Base-by-base conservation (phyloP, 2,888 invertebrate genomes). In the Volucella inanis region DNA sequence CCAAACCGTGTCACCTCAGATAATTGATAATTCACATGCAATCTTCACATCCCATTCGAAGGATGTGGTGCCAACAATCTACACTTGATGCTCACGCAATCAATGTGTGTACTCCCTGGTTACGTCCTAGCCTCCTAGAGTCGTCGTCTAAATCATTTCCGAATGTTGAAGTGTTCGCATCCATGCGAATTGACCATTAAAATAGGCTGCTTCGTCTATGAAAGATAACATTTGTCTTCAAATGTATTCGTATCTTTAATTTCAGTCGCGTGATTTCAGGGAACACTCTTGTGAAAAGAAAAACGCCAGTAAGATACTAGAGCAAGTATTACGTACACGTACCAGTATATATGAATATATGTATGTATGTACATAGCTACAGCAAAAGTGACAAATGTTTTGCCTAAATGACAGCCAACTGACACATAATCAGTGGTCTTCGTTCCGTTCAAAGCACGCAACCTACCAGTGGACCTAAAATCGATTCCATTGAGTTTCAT, bases 1-100 rank as follows among this genome's bases (percentile, higher is more conserved):
- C 52, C 61, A 52, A 52, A n/a, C 38, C 54, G 59, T 65, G 64
- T 76, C 70, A 64, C 52, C 62, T 38, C 45, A n/a, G 59, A 39
- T 70, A 84, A 84, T 80, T 61, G 80, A 75, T 80, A 75, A 61
- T 61, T 80, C 55, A 59, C 80, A 67, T 80, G 84, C 61, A 61
- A 59, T 38, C 43, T 65, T 70, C 59, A 14, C 70, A 57, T 59
- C 70, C 47, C 39, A 59, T 49, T n/a, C 59, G 12, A 31, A 31
- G n/a, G 22, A 70, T 38, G 68, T 75, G 67, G 61, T 72, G 75
- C 43, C 64, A 70, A 57, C 80, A 75, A 71, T 80, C 61, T 76
- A 84, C 84, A 84, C 84, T 80, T 84, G 80, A 71, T 54, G 67
- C 65, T 76, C 84, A 84, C 80, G 84, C 80, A 49, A 80, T 67